These are phyloP conservation scores for Lacanobia oleracea DNA, from an alignment of 2,888 invertebrate species.

Conservation along the genomic window DNA sequence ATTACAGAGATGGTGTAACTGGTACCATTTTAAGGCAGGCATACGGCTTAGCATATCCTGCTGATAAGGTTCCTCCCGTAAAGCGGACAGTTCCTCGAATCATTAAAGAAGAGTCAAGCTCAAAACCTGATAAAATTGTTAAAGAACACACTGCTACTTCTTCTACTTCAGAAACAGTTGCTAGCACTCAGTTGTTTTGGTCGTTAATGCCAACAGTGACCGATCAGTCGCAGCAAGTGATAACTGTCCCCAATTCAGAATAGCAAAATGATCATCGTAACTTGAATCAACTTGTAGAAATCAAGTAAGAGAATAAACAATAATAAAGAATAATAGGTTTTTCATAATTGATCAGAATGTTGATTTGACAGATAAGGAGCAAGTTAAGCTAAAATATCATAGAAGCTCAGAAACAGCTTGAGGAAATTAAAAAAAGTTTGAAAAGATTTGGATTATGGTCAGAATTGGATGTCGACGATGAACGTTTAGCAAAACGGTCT, in stretches of 20 bases:
- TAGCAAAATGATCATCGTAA: constrained; percentile 8
- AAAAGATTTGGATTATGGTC: no score
- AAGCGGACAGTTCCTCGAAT: constrained; percentile 74
- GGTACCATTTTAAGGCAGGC: constrained; percentile 81
- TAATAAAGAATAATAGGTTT: no score
- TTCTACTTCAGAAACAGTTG: neutral
- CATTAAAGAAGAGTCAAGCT: constrained; percentile 11
- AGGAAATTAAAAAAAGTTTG: no score
- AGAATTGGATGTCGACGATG: constrained; percentile 75
- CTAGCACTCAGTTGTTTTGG: constrained; percentile 12
- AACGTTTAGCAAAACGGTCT: constrained; percentile 12
- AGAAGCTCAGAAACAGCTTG: constrained; percentile 76
- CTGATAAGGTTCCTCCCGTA: constrained; percentile 85
- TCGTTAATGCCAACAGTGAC: constrained; percentile 19
- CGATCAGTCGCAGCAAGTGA: constrained; percentile 4
- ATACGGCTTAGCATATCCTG: constrained; percentile 82
- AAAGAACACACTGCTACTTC: constrained; percentile 5
- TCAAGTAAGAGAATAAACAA: neutral
- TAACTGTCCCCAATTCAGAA: constrained; percentile 1
- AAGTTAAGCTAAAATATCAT: constrained; percentile 49
- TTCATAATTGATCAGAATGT: constrained; percentile 19
- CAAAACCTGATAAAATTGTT: constrained; percentile 8
- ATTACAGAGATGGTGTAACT: constrained; percentile 88
- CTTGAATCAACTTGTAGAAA: constrained; percentile 7
- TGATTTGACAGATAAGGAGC: constrained; percentile 47